These are phyloP conservation scores for Amiota minor DNA, from an alignment of 2,888 invertebrate genomes.

Conservation along the genomic window DNA sequence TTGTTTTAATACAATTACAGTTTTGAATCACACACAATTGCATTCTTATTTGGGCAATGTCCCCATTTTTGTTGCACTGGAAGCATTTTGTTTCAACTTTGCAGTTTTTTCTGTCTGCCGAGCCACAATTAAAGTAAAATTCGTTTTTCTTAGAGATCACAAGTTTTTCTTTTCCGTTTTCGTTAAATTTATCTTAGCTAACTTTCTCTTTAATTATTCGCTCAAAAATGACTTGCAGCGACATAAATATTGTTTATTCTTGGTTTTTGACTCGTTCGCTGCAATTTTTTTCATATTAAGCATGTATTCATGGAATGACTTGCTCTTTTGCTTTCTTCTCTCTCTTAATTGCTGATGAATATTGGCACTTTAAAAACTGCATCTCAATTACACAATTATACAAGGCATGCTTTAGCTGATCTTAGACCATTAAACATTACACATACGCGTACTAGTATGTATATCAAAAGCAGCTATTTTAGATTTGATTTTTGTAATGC, in stretches of 20 bases:
- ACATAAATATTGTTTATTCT: conserved; percentile 10
- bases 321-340: conserved; percentile 29
- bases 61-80: no score
- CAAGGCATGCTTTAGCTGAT: neutral
- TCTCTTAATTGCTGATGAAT: conserved; percentile 29
- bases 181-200: neutral
- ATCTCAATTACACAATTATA: neutral
- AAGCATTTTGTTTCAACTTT: conserved; percentile 24
- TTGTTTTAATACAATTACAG: neutral
- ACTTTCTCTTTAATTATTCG: no score
- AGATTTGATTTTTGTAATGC: no score
- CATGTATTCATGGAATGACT: conserved; percentile 36
- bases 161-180: neutral
- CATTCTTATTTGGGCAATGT: conserved; percentile 6
- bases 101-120: conserved; percentile 21
- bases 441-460: no score
- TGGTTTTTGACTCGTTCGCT: conserved; percentile 4
- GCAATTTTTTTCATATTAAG: conserved; percentile 34
- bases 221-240: conserved; percentile 3
- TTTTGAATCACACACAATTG: conserved; percentile 11
- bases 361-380: conserved; percentile 26
- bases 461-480: no score
- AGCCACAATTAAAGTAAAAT: conserved; percentile 28
- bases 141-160: no score
- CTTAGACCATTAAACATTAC: no score